phyloP scores from a whole-genome alignment of 2,888 invertebrate species.

The Patella pellucida region DNA sequence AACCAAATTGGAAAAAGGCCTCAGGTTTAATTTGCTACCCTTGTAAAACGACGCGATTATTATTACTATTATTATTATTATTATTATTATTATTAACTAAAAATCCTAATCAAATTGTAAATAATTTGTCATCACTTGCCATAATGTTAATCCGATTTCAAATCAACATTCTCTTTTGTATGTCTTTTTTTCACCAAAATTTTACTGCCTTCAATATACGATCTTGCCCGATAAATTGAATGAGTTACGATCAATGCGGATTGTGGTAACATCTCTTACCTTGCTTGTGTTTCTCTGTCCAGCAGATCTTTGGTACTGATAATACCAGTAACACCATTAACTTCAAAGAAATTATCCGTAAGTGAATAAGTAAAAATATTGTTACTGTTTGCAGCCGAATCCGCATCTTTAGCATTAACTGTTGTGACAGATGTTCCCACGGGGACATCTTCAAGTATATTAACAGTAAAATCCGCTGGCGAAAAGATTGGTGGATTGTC shows the following conservation, averaged over 20 bases:
- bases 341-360: conserved; percentile 38
- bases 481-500: conserved; percentile 53
- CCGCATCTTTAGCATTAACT: conserved; percentile 48
- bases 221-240: too few species aligned
- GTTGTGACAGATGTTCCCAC: conserved; percentile 46
- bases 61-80: too few species aligned
- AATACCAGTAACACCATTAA: conserved; percentile 43
- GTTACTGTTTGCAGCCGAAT: conserved; percentile 52
- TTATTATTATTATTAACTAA: too few species aligned
- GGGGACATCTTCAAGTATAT: conserved; percentile 42
- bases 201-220: too few species aligned
- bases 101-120: too few species aligned
- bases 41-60: too few species aligned
- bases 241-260: background rate
- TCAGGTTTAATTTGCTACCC: too few species aligned
- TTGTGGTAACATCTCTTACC: conserved; percentile 35
- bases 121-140: too few species aligned
- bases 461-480: conserved; percentile 39
- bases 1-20: too few species aligned
- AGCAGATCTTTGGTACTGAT: conserved; percentile 44
- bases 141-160: too few species aligned
- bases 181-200: too few species aligned
- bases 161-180: too few species aligned
- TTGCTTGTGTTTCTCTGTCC: conserved; percentile 51
- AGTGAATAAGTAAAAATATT: conserved; percentile 46